Base-by-base conservation (phyloP, 2,888 invertebrate genomes). In the Argyra leucocephala region DNA sequence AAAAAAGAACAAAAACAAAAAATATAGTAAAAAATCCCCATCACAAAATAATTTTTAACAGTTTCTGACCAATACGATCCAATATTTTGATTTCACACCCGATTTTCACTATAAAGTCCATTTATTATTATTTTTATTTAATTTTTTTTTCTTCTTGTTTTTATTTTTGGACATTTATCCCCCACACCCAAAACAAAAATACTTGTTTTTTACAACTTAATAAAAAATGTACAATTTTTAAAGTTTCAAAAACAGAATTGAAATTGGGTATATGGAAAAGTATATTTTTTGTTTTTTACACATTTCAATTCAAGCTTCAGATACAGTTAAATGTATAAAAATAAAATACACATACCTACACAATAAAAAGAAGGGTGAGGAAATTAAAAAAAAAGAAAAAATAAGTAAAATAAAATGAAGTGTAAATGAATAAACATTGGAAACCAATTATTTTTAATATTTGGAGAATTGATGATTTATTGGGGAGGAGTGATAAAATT, bases 361-460 rank as follows among this genome's bases (percentile, higher is more conserved):
- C 48, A 48, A 18, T 3, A 37, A 9, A 1, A 6, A 31, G 31
- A 18, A 48, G 48, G 48, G 48, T 48, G 48, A n/a, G 48, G 48
- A 15, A 48, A 15, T 48, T 18, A 2, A 48, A 48, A 31, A 31
- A 31, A 31, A n/a, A n/a, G n/a, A n/a, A n/a, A n/a, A n/a, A n/a
- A n/a, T n/a, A n/a, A n/a, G n/a, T 31, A 7, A 26, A 48, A 48
- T 48, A 48, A 48, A 48, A 48, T 48, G 15, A 48, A 48, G 48
- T 48, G 48, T 48, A 48, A 48, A 48, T 48, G 48, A 48, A 48
- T 48, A 48, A 48, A 48, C 48, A 48, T 48, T 18, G 48, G 48
- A 48, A 48, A 48, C 48, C 48, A 48, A 48, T 48, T 48, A 48
- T 48, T 48, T 48, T 48, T 48, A 48, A 48, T 48, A 48, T 48